Evolutionary conservation across 2,888 invertebrate species (phyloP).

Genomic region (Perdita meconis): DNA sequence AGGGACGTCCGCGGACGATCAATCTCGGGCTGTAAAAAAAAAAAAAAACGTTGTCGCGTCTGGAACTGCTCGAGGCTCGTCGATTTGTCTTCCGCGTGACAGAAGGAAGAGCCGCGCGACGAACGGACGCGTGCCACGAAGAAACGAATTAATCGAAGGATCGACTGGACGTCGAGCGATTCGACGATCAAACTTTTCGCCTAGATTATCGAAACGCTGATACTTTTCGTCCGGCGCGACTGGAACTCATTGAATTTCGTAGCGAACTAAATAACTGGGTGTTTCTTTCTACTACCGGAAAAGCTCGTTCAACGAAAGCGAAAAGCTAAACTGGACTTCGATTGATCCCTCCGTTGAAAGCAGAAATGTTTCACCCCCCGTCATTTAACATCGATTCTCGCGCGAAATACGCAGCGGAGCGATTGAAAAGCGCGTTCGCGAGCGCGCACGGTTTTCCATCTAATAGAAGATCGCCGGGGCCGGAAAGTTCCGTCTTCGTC

Average conservation of each 20-base stretch:
- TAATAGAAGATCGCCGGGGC: background rate
- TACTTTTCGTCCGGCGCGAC: no score
- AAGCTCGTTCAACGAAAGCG: no score
- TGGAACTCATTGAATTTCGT: no score
- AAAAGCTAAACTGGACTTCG: background rate
- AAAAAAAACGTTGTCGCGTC: slow-evolving; percentile 15
- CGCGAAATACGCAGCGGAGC: background rate
- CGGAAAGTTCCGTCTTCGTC: background rate
- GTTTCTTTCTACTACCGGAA: no score
- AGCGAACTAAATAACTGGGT: no score
- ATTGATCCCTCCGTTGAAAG: background rate
- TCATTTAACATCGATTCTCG: slow-evolving; percentile 8
- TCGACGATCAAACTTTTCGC: background rate
- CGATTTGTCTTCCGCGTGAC: slow-evolving; percentile 11
- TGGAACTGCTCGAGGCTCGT: background rate
- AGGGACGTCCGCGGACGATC: slow-evolving; percentile 25
- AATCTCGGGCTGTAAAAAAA: slow-evolving; percentile 11
- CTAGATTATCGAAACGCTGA: background rate
- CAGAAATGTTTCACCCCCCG: slow-evolving; percentile 18
- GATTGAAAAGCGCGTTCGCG: slow-evolving; percentile 24
- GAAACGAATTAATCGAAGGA: slow-evolving; percentile 5
- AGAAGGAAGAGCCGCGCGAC: background rate
- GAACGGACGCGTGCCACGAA: background rate
- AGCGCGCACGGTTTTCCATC: background rate
- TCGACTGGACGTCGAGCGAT: background rate